Percentiles rank a stretch among this genome's conserved stretches.
Evolutionary conservation across 2,888 invertebrate genomes (phyloP).

Genomic region (Pteria penguin): DNA sequence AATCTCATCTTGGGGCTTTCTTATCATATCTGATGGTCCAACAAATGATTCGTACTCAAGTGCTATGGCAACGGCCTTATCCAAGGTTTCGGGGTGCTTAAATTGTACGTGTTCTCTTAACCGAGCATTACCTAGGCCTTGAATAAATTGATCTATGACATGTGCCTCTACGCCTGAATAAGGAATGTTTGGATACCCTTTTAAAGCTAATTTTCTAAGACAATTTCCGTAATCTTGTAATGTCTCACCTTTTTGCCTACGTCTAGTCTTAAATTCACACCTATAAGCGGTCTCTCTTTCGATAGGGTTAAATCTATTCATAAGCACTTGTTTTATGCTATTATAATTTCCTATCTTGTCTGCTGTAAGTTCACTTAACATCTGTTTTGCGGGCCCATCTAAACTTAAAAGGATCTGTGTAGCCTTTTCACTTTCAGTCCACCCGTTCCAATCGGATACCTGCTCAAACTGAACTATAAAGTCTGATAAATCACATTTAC

Average conservation of each 20-base stretch:
- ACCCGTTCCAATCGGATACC: conserved; percentile 19
- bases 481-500: conserved; percentile 14
- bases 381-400: background rate
- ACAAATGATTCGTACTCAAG: background rate
- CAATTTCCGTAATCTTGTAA: conserved; percentile 27
- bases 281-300: conserved; percentile 10
- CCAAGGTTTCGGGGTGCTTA: background rate
- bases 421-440: too few species aligned
- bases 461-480: conserved; percentile 22
- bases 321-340: background rate
- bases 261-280: too few species aligned
- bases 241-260: too few species aligned
- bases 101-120: conserved; percentile 9
- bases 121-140: too few species aligned
- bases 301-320: conserved; percentile 9
- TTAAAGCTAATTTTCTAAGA: background rate
- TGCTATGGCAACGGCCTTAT: conserved; percentile 1
- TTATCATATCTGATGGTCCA: background rate
- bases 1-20: background rate
- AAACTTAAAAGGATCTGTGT: conserved; percentile 1
- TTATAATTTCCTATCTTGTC: too few species aligned
- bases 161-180: too few species aligned
- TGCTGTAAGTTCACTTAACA: background rate
- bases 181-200: conserved; percentile 22
- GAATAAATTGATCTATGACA: too few species aligned